Percentiles rank a stretch among this genome's conserved stretches.
Evolutionary conservation across 2,888 invertebrate genomes (phyloP).

Genomic region (Sycophila texana): DNA sequence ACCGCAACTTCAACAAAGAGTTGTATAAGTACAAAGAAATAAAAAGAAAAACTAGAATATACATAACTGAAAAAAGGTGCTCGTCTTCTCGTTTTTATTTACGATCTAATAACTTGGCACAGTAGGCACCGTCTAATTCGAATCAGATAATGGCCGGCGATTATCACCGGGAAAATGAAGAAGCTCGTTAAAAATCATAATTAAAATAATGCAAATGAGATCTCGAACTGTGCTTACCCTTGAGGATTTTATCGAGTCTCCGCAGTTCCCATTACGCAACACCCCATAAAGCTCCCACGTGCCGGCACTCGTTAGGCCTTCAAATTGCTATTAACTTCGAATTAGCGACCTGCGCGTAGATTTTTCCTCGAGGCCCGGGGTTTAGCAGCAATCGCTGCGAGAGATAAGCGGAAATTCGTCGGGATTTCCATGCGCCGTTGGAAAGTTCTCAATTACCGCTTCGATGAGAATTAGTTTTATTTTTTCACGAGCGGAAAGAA

Average conservation of each 20-base stretch:
- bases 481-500: conserved; percentile 9
- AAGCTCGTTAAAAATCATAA: conserved; percentile 42
- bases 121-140: conserved; percentile 22
- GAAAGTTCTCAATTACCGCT: conserved; percentile 17
- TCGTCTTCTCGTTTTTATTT: conserved; percentile 24
- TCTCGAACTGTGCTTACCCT: background rate
- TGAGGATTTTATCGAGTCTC: background rate
- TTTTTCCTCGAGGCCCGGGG: background rate
- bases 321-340: conserved; percentile 39
- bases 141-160: conserved; percentile 25
- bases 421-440: background rate
- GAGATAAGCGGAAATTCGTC: background rate
- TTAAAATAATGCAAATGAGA: conserved; percentile 47
- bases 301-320: conserved; percentile 12
- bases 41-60: too few relatives aligned
- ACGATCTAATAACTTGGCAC: conserved; percentile 40
- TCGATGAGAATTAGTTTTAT: background rate
- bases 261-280: conserved; percentile 24
- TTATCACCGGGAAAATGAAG: conserved; percentile 15
- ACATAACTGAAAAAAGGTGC: too few relatives aligned
- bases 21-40: too few relatives aligned
- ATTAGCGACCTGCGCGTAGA: conserved; percentile 17
- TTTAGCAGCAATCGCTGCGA: background rate
- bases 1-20: too few relatives aligned
- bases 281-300: background rate